Evolutionary conservation across 2,113 vertebrate genomes (phyloP).

Genomic region (Paradisaea rubra): DNA sequence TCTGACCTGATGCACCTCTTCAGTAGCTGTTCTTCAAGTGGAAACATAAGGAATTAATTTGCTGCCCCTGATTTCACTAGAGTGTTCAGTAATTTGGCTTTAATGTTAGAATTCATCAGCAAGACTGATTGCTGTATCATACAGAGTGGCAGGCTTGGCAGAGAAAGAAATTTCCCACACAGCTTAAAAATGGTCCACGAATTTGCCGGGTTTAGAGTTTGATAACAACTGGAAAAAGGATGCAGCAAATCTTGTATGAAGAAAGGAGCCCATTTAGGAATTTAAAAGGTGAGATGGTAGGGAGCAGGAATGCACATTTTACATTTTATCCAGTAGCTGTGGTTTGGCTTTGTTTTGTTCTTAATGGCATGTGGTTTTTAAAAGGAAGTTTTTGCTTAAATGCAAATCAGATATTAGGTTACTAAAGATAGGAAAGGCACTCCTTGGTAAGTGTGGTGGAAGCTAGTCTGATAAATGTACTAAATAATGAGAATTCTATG

Average conservation of each 20-base stretch:
- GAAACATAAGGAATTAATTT: background rate
- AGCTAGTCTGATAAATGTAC: background rate
- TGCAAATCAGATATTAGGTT: slow-evolving; percentile 7
- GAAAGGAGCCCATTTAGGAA: background rate
- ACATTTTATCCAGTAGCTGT: background rate
- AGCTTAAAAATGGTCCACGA: slow-evolving; percentile 1
- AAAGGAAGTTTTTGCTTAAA: slow-evolving; percentile 40
- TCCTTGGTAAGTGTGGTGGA: background rate
- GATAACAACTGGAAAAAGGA: background rate
- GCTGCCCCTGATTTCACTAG: background rate
- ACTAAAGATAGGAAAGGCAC: background rate
- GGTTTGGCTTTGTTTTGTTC: background rate
- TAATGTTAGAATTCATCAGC: slow-evolving; percentile 39
- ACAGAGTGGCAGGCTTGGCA: slow-evolving; percentile 9
- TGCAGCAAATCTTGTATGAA: background rate
- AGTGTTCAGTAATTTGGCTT: slow-evolving; percentile 45
- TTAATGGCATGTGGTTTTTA: background rate
- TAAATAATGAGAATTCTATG: background rate
- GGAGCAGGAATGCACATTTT: background rate
- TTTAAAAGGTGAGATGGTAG: background rate
- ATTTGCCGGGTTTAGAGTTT: background rate
- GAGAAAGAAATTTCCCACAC: slow-evolving; percentile 7
- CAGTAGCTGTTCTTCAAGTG: background rate
- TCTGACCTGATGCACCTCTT: background rate
- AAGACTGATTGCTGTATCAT: slow-evolving; percentile 18